These are phyloP conservation scores for Thyatira batis DNA, from an alignment of 2,888 invertebrate species.

Conservation along the genomic window DNA sequence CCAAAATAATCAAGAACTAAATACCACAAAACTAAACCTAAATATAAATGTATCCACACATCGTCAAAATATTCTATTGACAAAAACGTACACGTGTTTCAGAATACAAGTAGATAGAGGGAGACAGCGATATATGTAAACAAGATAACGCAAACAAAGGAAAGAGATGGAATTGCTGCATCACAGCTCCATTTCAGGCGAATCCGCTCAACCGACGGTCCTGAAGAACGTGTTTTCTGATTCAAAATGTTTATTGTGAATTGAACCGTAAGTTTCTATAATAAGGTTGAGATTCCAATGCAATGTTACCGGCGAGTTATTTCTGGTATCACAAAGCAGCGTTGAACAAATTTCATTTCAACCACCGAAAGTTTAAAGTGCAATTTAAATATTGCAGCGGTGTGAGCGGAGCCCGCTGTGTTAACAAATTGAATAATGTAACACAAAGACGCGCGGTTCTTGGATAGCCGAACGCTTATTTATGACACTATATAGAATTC, in stretches of 20 bases:
- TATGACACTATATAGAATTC: too few species aligned
- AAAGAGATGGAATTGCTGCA: constrained; percentile 55
- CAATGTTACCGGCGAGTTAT: constrained; percentile 42
- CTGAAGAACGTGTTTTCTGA: constrained; percentile 33
- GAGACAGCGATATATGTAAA: constrained; percentile 32
- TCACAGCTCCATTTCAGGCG: constrained; percentile 72
- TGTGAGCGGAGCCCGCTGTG: constrained; percentile 32
- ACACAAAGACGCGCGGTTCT: not conserved
- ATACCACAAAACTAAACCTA: not conserved
- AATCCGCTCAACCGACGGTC: constrained; percentile 34
- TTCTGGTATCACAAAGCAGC: constrained; percentile 57
- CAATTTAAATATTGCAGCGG: constrained; percentile 62
- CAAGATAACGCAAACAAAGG: constrained; percentile 17
- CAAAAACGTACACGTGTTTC: constrained; percentile 47
- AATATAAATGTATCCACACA: constrained; percentile 33
- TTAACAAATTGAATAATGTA: constrained; percentile 30
- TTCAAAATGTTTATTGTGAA: constrained; percentile 7
- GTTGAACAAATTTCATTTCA: constrained; percentile 75
- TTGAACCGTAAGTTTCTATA: constrained; percentile 1
- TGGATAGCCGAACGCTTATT: not conserved
- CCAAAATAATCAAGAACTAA: not conserved
- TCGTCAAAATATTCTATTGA: constrained; percentile 58
- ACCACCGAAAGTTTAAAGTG: constrained; percentile 70
- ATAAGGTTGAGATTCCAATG: constrained; percentile 26
- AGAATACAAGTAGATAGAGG: constrained; percentile 43